Conservation (phyloP, 2,888 invertebrate species). For the Piscicola geometra region DNA sequence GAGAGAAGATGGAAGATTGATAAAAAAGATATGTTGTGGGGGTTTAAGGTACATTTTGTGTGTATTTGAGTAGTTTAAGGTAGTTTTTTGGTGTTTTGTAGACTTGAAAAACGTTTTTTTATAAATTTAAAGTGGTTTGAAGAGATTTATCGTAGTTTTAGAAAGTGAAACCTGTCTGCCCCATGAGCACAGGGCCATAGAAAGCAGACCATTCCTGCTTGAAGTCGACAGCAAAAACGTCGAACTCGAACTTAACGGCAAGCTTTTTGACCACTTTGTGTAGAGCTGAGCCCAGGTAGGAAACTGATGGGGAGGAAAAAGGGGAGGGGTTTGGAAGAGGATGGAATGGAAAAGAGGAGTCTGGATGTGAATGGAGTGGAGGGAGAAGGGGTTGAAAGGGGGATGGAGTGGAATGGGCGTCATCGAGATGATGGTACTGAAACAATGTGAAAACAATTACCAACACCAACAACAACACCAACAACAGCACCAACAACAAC, state of each 20-base stretch:
- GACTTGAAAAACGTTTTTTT: too few relatives aligned
- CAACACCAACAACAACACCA: background rate
- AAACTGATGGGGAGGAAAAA: slow-evolving; percentile 59
- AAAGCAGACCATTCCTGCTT: slow-evolving; percentile 83
- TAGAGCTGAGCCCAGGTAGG: slow-evolving; percentile 87
- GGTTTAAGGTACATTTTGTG: too few relatives aligned
- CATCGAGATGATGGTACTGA: too few relatives aligned
- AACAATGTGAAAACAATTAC: background rate
- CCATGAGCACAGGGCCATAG: slow-evolving; percentile 74
- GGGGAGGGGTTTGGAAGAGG: background rate
- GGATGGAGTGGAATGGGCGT: too few relatives aligned
- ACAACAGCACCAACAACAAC: background rate
- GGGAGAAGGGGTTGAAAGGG: too few relatives aligned
- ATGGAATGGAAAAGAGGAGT: too few relatives aligned
- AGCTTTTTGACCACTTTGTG: slow-evolving; percentile 73
- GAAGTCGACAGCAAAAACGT: slow-evolving; percentile 84
- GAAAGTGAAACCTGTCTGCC: slow-evolving; percentile 63
- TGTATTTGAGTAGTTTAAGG: too few relatives aligned
- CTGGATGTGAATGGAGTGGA: too few relatives aligned
- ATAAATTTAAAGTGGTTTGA: too few relatives aligned
- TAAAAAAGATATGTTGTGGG: too few relatives aligned
- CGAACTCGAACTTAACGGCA: slow-evolving; percentile 69
- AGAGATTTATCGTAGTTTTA: background rate
- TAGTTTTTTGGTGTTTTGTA: too few relatives aligned
- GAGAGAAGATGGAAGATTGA: too few relatives aligned